Base-by-base conservation (phyloP, 2,113 vertebrate genomes). In the Numida meleagris region DNA sequence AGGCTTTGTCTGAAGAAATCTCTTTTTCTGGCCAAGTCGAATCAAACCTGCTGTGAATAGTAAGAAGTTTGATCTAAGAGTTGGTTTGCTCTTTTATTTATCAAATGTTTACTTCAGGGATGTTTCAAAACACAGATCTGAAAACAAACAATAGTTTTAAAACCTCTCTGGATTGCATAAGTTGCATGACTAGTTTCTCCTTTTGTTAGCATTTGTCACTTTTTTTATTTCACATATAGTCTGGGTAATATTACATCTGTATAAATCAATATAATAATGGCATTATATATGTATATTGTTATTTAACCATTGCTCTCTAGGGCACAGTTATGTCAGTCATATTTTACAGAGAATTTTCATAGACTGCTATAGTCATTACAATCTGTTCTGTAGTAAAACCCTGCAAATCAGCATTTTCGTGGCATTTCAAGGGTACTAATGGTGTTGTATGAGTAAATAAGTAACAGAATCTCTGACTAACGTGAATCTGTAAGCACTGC, bases 181-280 rank as follows among this genome's bases (percentile, higher is more conserved):
- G 43, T 86, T 90, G 18, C 36, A 66, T 21, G 57, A 34, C 36
- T 72, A n/a, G 4, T 50, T 90, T 93, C 86, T 43, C 16, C 20
- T 48, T 72, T 75, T 65, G 82, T 78, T 86, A 68, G 16, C 57
- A 79, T 48, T 51, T 79, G 48, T 55, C 40, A n/a, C 48, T 73
- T 78, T 85, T 77, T 95, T 93, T 53, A 31, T 72, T 78, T 84
- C 73, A 14, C 45, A 33, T 80, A 34, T 17, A 80, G 11, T 6
- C 63, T 55, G 68, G 68, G 65, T 83, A 83, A 78, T 89, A 81
- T 61, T 72, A 63, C 57, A 67, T 40, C 79, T 78, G 10, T 90
- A 40, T 93, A 93, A 95, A 96, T 96, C 94, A 95, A 78, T 91
- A 70, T 90, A 93, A 90, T 75, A 86, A 79, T 62, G 82, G 72